phyloP scores from a whole-genome alignment of 2,888 invertebrate species.

The Drosophila paramelanica region DNA sequence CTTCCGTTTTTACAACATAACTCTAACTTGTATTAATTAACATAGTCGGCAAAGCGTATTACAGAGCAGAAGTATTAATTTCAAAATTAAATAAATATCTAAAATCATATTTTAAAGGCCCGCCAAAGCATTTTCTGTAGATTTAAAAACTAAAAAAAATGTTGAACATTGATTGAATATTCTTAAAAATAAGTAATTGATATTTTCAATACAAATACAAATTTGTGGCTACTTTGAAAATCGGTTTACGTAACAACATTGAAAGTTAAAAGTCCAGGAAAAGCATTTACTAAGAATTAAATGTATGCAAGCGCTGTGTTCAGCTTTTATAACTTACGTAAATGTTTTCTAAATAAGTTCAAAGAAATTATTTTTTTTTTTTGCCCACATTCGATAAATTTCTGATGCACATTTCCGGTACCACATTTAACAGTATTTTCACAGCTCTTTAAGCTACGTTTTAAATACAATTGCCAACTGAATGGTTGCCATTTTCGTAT shows the following conservation, averaged over 20 bases:
- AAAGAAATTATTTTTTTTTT: not conserved
- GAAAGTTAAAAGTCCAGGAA: no score
- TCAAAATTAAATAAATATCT: not conserved
- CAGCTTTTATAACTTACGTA: not conserved
- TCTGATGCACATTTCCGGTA: not conserved
- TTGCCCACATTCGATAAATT: not conserved
- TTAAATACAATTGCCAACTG: constrained; percentile 4
- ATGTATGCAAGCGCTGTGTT: not conserved
- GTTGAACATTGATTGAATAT: no score
- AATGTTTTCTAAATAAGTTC: not conserved
- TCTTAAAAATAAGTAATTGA: no score
- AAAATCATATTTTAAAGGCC: not conserved
- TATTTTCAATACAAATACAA: no score
- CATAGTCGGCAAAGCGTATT: not conserved
- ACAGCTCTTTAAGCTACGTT: constrained; percentile 1
- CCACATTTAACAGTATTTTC: not conserved
- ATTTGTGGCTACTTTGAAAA: no score
- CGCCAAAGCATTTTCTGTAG: not conserved
- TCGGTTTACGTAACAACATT: no score
- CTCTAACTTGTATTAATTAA: not conserved
- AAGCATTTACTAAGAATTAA: not conserved
- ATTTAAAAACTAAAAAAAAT: no score
- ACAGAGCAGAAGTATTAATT: not conserved
- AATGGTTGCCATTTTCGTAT: constrained; percentile 21
- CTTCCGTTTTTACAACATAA: not conserved